These are phyloP conservation scores for Elephas maximus DNA, from an alignment of 2,113 vertebrate genomes.

Conservation along the genomic window DNA sequence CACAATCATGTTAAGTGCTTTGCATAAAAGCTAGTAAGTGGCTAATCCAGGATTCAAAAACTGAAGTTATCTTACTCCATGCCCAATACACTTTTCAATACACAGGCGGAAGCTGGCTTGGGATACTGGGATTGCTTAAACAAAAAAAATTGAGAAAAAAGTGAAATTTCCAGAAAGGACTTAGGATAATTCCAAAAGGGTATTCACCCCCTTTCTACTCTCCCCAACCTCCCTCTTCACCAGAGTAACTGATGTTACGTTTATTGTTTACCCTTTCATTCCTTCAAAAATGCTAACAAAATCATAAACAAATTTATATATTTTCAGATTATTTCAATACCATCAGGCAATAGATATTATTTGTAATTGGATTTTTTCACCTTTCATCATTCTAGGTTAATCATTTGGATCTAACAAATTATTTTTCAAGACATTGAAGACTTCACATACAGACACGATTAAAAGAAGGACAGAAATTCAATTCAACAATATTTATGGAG, in stretches of 20 bases:
- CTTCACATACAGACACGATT: conserved; percentile 11
- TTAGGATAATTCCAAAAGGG: not conserved
- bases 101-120: not conserved
- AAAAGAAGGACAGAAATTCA: conserved; percentile 18
- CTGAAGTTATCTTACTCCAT: not conserved
- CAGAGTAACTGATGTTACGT: not conserved
- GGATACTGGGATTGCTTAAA: not conserved
- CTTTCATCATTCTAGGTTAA: conserved; percentile 25
- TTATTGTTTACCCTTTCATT: not conserved
- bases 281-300: conserved; percentile 24
- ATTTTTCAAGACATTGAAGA: conserved; percentile 38
- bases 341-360: not conserved
- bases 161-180: not conserved
- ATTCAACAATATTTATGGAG: conserved; percentile 30
- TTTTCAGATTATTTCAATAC: not conserved
- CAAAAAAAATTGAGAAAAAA: conserved; percentile 42
- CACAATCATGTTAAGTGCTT: not conserved
- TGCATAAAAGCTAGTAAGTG: conserved; percentile 16
- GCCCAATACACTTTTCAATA: not conserved
- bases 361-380: conserved; percentile 42
- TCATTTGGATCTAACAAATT: not conserved
- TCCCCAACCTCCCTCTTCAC: not conserved
- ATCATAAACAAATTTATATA: not conserved
- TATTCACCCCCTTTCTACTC: not conserved
- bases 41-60: conserved; percentile 7